Percentiles rank a stretch among this genome's conserved stretches.
Conservation (phyloP, 2,113 vertebrate genomes). For the Smithornis capensis region DNA sequence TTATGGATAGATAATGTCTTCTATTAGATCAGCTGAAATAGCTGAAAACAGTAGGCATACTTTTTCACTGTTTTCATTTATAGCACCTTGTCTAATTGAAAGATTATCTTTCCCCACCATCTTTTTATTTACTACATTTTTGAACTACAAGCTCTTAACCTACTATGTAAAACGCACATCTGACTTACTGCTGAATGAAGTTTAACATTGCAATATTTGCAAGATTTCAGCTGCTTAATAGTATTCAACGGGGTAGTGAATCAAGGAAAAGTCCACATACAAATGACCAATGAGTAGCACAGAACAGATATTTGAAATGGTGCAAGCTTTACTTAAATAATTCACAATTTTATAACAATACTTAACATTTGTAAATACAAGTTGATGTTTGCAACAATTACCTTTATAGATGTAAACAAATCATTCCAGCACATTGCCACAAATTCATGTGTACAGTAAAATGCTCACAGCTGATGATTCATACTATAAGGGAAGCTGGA, state of each 20-base stretch:
- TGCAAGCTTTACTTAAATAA: conserved; percentile 61
- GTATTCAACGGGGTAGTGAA: neutral
- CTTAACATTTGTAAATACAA: conserved; percentile 59
- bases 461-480: conserved; percentile 30
- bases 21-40: neutral
- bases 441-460: conserved; percentile 52
- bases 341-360: conserved; percentile 57
- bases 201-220: neutral
- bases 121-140: neutral
- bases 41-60: neutral
- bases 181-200: neutral
- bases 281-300: conserved; percentile 52
- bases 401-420: conserved; percentile 48
- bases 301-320: conserved; percentile 47
- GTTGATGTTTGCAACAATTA: conserved; percentile 50
- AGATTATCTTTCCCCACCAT: neutral
- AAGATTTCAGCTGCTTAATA: conserved; percentile 2
- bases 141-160: neutral
- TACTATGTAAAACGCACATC: neutral
- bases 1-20: neutral
- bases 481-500: conserved; percentile 9
- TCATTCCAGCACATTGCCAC: conserved; percentile 45
- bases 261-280: conserved; percentile 24
- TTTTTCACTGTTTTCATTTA: neutral
- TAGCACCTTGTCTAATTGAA: neutral